Evolutionary conservation across 2,797 vertebrate species (phyloP).

Genomic region (Enteromius anoplus): DNA sequence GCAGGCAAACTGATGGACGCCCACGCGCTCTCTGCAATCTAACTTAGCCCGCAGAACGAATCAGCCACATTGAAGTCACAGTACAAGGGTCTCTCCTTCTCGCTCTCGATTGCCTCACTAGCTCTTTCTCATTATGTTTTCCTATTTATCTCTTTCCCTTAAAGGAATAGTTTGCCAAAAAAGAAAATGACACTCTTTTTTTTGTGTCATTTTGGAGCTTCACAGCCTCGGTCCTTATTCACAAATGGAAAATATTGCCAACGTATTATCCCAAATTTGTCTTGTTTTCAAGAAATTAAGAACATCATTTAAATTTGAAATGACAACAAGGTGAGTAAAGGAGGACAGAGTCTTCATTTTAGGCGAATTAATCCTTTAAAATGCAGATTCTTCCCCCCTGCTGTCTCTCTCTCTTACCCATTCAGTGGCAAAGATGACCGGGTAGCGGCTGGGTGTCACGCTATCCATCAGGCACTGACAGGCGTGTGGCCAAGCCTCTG

Average conservation of each 20-base stretch:
- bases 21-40: constrained; percentile 44
- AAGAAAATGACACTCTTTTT: neutral
- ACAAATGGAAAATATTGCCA: neutral
- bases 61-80: constrained; percentile 44
- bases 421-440: constrained; percentile 63
- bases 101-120: neutral
- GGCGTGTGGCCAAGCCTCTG: constrained; percentile 63
- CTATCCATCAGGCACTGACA: constrained; percentile 76
- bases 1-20: constrained; percentile 38
- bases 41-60: constrained; percentile 38
- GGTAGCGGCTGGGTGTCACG: constrained; percentile 66
- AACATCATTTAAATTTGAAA: neutral
- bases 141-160: constrained; percentile 17
- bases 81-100: constrained; percentile 20
- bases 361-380: neutral
- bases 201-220: neutral
- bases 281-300: neutral
- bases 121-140: neutral
- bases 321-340: neutral
- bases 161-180: neutral
- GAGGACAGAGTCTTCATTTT: neutral
- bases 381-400: neutral
- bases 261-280: neutral
- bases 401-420: neutral
- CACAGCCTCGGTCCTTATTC: neutral